Base-by-base conservation (phyloP, 1,140 invertebrate species). In the Gonioctena quinquepunctata region DNA sequence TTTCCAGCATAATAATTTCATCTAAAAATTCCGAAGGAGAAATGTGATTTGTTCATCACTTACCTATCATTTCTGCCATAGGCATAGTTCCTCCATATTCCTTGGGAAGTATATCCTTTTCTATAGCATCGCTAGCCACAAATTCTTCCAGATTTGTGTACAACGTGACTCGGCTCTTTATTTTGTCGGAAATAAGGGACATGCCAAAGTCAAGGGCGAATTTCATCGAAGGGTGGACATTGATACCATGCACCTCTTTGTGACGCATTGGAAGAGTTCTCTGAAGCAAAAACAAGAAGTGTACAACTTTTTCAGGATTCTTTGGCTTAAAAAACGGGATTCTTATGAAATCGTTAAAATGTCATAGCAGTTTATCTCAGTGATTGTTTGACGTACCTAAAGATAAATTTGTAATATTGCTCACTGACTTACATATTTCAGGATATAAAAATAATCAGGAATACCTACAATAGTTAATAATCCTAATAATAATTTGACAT, bases 31-130 rank as follows among this genome's bases (percentile, higher is more conserved):
- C n/a, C n/a, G n/a, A n/a, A n/a, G n/a, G n/a, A n/a, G n/a, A n/a
- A n/a, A n/a, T n/a, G n/a, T n/a, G n/a, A n/a, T n/a, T n/a, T n/a
- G n/a, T n/a, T n/a, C n/a, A n/a, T n/a, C n/a, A n/a, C 16, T 74
- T 71, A 94, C 93, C 89, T 71, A 94, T 94, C 92, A 95, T 94
- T 80, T 93, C 89, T 28, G 88, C 87, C 90, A 94, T 92, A 0
- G 92, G 92, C 83, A 93, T 91, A 5, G 84, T 87, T 1, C 93
- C 93, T 13, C 93, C 93, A 79, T 94, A 94, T 79, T 95, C 93
- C 75, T 92, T 89, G 0, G 93, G 93, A 26, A 95, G 77, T 72
- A 94, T 85, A 67, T 93, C 91, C 64, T 91, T 85, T 71, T 90
- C 87, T 11, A 87, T 83, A 22, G 86, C 83, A 6, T 77, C 76